These are phyloP conservation scores for Polydrusus cervinus DNA, from an alignment of 2,888 invertebrate genomes.

Conservation along the genomic window DNA sequence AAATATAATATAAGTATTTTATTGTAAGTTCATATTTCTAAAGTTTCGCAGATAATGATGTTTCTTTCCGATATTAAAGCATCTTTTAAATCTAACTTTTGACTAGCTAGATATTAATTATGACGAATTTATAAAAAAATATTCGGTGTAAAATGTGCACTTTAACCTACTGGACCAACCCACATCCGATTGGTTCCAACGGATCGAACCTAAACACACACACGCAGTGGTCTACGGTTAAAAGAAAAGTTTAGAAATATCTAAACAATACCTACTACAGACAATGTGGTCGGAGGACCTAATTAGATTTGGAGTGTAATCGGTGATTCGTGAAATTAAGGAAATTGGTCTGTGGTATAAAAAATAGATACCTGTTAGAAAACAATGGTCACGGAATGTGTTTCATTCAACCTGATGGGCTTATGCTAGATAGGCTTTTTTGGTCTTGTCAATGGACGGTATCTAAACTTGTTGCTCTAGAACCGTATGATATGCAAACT, in stretches of 20 bases:
- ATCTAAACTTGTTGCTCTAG: background rate
- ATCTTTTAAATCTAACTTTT: too few relatives aligned
- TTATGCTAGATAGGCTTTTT: constrained; percentile 9
- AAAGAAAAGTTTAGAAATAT: constrained; percentile 17
- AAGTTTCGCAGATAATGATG: too few relatives aligned
- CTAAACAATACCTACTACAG: constrained; percentile 14
- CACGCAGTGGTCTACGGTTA: too few relatives aligned
- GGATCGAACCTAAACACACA: too few relatives aligned
- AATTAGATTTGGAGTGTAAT: constrained; percentile 45
- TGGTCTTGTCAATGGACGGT: constrained; percentile 10
- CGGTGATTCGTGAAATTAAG: constrained; percentile 49
- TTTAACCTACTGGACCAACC: too few relatives aligned
- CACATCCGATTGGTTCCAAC: too few relatives aligned
- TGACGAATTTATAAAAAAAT: too few relatives aligned
- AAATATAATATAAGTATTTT: too few relatives aligned
- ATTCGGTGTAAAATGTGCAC: too few relatives aligned
- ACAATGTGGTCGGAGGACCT: constrained; percentile 24
- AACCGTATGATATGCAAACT: background rate
- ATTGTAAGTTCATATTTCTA: too few relatives aligned
- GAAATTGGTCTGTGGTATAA: constrained; percentile 40
- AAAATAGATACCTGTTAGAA: constrained; percentile 43
- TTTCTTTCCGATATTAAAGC: too few relatives aligned
- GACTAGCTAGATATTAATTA: too few relatives aligned
- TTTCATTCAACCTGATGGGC: constrained; percentile 37
- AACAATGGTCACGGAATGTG: constrained; percentile 40